Percentiles rank a stretch among this genome's conserved stretches.
Conservation (phyloP, 1,140 invertebrate species). For the Ganaspis sp. region DNA sequence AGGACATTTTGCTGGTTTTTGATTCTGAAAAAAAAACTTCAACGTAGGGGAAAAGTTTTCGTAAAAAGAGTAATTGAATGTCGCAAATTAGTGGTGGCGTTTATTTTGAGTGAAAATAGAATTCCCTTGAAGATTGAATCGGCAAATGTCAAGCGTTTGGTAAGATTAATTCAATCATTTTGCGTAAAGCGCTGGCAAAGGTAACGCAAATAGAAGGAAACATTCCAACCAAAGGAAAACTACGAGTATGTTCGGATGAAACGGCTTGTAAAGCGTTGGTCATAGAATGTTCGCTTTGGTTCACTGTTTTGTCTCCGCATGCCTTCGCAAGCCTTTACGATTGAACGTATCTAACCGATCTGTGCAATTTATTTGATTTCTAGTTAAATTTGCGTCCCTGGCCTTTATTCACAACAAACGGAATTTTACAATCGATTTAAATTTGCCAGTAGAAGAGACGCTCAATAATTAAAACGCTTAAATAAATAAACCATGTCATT, state of each 20-base stretch:
- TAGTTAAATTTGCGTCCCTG: background rate
- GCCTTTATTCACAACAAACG: background rate
- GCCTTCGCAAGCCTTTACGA: background rate
- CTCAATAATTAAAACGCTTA: too few species aligned
- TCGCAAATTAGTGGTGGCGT: background rate
- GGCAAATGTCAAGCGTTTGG: constrained; percentile 37
- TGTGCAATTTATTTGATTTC: background rate
- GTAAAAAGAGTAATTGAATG: too few species aligned
- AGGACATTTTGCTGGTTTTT: too few species aligned
- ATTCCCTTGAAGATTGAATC: constrained; percentile 40
- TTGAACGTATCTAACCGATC: background rate
- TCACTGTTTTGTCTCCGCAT: constrained; percentile 1
- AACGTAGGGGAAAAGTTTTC: too few species aligned
- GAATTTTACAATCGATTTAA: background rate
- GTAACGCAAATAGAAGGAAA: constrained; percentile 31
- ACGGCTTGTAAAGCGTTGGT: constrained; percentile 4
- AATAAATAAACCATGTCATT: too few species aligned
- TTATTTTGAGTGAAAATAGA: background rate
- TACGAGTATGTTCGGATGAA: constrained; percentile 9
- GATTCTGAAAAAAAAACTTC: too few species aligned
- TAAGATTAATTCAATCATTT: constrained; percentile 41
- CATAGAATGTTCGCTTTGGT: constrained; percentile 7
- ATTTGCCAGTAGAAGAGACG: background rate
- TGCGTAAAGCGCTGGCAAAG: constrained; percentile 3
- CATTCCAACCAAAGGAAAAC: constrained; percentile 19